phyloP scores from a whole-genome alignment of 2,888 invertebrate species.

The Amphipyra berbera region DNA sequence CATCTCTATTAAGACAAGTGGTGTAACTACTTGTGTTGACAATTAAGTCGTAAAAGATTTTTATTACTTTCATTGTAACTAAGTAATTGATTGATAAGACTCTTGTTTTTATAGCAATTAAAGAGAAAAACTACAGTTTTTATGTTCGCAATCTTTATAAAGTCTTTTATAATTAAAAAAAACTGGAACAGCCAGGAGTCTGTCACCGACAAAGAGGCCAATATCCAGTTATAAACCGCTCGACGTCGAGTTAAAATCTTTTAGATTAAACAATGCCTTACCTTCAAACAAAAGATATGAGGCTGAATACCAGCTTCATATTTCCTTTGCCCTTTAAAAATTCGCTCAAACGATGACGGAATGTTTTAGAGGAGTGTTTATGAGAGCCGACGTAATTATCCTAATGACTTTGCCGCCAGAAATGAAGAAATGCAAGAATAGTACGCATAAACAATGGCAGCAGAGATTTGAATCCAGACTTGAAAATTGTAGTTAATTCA shows the following conservation, averaged over 20 bases:
- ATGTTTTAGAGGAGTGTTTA: constrained; percentile 61
- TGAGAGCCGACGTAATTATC: constrained; percentile 58
- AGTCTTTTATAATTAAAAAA: constrained; percentile 12
- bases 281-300: constrained; percentile 38
- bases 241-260: constrained; percentile 37
- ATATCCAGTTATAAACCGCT: constrained; percentile 23
- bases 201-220: constrained; percentile 24
- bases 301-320: constrained; percentile 38
- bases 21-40: constrained; percentile 27
- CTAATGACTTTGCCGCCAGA: constrained; percentile 56
- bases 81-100: constrained; percentile 38
- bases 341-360: constrained; percentile 46
- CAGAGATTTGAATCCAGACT: constrained; percentile 38
- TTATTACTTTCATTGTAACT: constrained; percentile 24
- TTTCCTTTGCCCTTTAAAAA: constrained; percentile 51
- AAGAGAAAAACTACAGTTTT: too few relatives aligned
- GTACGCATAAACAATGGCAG: constrained; percentile 45
- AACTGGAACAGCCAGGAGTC: constrained; percentile 6
- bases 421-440: constrained; percentile 52
- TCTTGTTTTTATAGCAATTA: constrained; percentile 1
- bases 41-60: constrained; percentile 38
- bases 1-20: constrained; percentile 26
- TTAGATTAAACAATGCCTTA: constrained; percentile 40
- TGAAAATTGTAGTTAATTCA: constrained; percentile 41
- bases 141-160: too few relatives aligned